Percentiles rank a stretch among this genome's conserved stretches.
These are phyloP conservation scores for Apoda limacodes DNA, from an alignment of 2,888 invertebrate species.

Conservation along the genomic window DNA sequence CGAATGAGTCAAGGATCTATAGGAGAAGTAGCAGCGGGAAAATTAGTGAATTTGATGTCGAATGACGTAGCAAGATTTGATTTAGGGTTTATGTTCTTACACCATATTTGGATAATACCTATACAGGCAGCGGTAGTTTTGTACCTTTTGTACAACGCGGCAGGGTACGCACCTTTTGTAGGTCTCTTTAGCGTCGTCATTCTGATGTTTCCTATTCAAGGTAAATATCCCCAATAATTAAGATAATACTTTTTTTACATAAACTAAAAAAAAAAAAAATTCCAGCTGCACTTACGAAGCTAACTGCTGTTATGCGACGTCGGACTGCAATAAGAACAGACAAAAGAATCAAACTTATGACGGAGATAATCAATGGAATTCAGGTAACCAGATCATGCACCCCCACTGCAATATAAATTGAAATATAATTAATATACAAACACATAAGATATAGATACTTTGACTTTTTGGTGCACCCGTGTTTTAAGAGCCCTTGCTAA, in stretches of 20 bases:
- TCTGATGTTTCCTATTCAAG: conserved; percentile 69
- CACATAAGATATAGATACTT: no score
- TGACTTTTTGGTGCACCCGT: no score
- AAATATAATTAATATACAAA: no score
- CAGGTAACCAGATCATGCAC: no score
- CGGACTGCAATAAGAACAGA: conserved; percentile 83
- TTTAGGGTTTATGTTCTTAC: conserved; percentile 75
- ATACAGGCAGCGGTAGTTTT: conserved; percentile 72
- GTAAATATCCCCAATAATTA: no score
- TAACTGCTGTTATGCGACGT: conserved; percentile 41
- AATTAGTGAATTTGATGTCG: conserved; percentile 84
- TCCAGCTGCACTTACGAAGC: conserved; percentile 47
- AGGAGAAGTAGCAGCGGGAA: conserved; percentile 76
- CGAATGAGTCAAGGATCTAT: conserved; percentile 79
- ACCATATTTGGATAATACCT: conserved; percentile 85
- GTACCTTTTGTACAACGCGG: conserved; percentile 42
- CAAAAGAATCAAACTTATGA: conserved; percentile 85
- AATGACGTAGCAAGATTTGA: conserved; percentile 89
- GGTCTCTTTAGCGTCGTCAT: conserved; percentile 59
- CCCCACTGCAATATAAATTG: no score
- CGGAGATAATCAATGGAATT: conserved; percentile 89
- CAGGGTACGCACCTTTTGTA: conserved; percentile 48
- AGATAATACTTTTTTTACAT: no score
- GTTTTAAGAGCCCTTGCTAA: no score
- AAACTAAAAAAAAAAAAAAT: no score